Base-by-base conservation (phyloP, 1,140 invertebrate species). In the Agraylea sexmaculata region DNA sequence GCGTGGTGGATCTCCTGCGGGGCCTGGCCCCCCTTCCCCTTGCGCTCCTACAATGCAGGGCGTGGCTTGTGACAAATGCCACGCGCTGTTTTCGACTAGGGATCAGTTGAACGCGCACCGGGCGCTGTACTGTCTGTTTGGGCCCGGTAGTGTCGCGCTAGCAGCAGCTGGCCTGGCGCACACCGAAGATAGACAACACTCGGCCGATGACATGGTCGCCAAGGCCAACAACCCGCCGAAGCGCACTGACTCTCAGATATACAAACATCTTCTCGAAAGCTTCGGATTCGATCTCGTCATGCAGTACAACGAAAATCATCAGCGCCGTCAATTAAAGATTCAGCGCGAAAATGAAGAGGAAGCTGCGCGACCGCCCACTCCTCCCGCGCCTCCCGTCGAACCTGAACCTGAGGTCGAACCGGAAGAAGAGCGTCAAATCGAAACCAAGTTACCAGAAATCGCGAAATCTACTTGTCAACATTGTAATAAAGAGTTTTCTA, bases 231-330 rank as follows among this genome's bases (percentile, higher is more conserved):
- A 67, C 46, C 57, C 72, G 53, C 74, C 74, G 39, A 73, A 74
- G 33, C 70, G 70, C 61, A 73, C 75, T 43, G 75, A 80, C 27
- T 87, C 83, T 17, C 83, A 87, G 56, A 85, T 90, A 66, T 88
- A 91, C 62, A 87, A 89, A 58, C 85, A 87, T 64, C 64, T 94
- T 13, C 60, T 94, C 18, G 88, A 93, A 61, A 90, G 85, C 50
- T 92, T 89, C 62, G 91, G 91, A 2, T 92, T 93, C 63, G 90
- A 94, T 58, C 74, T 94, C 45, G 89, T 94, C 3, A 92, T 93
- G 87, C 90, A 94, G 61, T 93, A 91, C 59, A 92, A 92, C 65
- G 89, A 93, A 58, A 86, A 86, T 55, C 82, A 87, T 53, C 83
- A 87, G 56, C 72, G 78, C 53, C 56, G 73, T 23, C 68, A 75